These are phyloP conservation scores for Zaprionus nigranus DNA, from an alignment of 1,140 invertebrate genomes.

Conservation along the genomic window DNA sequence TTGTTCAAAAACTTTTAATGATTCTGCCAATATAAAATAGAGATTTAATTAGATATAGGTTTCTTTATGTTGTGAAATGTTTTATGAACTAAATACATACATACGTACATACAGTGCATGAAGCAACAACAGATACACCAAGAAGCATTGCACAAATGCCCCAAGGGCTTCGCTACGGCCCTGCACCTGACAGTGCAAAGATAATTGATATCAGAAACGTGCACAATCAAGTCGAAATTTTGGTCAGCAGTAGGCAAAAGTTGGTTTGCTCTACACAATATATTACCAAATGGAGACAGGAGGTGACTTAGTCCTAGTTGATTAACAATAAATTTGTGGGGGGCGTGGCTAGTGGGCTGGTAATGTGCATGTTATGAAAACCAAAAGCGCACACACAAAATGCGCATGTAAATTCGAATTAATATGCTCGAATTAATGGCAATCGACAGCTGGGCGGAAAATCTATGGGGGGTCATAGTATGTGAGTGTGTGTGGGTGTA, in stretches of 20 bases:
- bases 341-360: constrained; percentile 14
- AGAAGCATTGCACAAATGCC: no score
- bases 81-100: no score
- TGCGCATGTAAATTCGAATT: constrained; percentile 65
- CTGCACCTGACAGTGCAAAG: neutral
- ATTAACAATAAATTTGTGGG: constrained; percentile 61
- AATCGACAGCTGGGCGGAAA: constrained; percentile 57
- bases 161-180: no score
- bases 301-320: constrained; percentile 42
- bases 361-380: constrained; percentile 61
- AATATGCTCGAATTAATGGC: constrained; percentile 78
- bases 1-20: no score
- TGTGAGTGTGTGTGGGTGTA: neutral
- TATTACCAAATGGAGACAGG: constrained; percentile 19
- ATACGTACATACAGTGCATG: no score
- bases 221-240: constrained; percentile 7
- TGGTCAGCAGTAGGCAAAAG: constrained; percentile 2
- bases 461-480: constrained; percentile 11
- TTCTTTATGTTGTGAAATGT: neutral
- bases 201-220: constrained; percentile 35
- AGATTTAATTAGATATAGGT: no score
- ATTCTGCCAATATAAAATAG: no score
- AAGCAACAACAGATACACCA: no score
- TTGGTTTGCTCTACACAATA: constrained; percentile 4
- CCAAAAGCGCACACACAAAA: constrained; percentile 58